A percentile compares a stretch with the other conserved stretches of the same genome.
These are phyloP conservation scores for Pyrrhura leucotis DNA, from an alignment of 2,797 vertebrate species.

Conservation along the genomic window DNA sequence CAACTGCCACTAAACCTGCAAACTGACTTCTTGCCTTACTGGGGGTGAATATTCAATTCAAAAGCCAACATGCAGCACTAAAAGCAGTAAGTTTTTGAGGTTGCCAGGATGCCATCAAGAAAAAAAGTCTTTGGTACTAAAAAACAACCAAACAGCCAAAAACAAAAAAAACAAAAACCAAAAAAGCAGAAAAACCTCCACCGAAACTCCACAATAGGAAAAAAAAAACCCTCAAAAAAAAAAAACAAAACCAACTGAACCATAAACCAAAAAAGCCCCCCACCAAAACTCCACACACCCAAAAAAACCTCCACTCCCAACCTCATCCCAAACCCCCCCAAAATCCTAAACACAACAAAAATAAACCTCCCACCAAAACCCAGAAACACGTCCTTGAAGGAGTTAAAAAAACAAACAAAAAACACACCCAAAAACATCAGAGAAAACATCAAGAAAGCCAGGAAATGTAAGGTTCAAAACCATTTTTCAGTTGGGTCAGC, in stretches of 20 bases:
- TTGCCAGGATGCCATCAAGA: background rate
- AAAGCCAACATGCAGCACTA: background rate
- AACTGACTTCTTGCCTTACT: background rate
- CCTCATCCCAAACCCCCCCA: background rate
- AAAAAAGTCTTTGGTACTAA: background rate
- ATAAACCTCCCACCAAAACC: background rate
- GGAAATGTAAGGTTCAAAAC: background rate
- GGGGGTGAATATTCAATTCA: background rate
- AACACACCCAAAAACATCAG: background rate
- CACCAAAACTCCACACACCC: background rate
- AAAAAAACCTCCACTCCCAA: background rate
- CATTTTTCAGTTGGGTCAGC: background rate
- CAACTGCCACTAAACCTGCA: background rate
- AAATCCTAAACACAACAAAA: background rate
- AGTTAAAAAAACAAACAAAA: background rate
- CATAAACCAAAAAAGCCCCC: too few species aligned
- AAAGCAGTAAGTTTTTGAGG: background rate
- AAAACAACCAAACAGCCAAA: background rate
- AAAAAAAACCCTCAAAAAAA: too few species aligned
- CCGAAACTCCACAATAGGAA: background rate
- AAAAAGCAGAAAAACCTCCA: background rate
- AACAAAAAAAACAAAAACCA: fast-evolving
- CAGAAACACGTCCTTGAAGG: background rate
- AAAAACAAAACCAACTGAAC: too few species aligned
- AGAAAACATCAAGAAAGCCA: background rate